Base-by-base conservation (phyloP, 1,140 invertebrate species). In the Bombus huntii region DNA sequence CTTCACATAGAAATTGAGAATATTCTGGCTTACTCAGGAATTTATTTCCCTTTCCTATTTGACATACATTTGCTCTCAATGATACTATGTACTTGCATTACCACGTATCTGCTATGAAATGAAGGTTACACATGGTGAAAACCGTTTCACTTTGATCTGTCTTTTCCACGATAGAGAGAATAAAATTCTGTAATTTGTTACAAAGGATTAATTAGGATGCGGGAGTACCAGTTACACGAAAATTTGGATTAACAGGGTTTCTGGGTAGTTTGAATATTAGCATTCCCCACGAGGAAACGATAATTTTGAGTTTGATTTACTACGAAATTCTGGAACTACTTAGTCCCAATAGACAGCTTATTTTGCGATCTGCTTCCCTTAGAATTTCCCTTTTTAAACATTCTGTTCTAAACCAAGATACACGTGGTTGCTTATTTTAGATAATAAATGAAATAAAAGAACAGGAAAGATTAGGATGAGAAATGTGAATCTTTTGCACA, bases 231-330 rank as follows among this genome's bases (percentile, higher is more conserved):
- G 77, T 80, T 85, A 80, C 83, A 85, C 39, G 83, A 73, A 80
- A 73, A 85, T 85, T 68, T 66, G 77, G 68, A 85, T 85, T 80
- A 85, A 80, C 83, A 53, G 34, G 83, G 42, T 80, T 85, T 37
- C 68, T 13, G 9, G 68, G 76, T 85, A 47, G 83, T 85, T 80
- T 47, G 68, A 76, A 62, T 80, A 80, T 80, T 80, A 80, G 57
- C 83, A 59, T 85, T 73, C 80, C 83, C 83, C 83, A 31, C 22
- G 12, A 42, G 47, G 31, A 66, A 44, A 34, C 28, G 39, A 53
- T 59, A 85, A 85, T 85, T 85, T 85, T 85, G 83, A 85, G 68
- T 72, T 80, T 85, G 77, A 85, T 85, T 85, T 85, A 85, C 68
- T 15, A 77, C 8, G 68, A 28, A 72, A 85, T 72, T 28, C 76